Conservation (phyloP, 2,888 invertebrate genomes). For the Rhagonycha fulva region DNA sequence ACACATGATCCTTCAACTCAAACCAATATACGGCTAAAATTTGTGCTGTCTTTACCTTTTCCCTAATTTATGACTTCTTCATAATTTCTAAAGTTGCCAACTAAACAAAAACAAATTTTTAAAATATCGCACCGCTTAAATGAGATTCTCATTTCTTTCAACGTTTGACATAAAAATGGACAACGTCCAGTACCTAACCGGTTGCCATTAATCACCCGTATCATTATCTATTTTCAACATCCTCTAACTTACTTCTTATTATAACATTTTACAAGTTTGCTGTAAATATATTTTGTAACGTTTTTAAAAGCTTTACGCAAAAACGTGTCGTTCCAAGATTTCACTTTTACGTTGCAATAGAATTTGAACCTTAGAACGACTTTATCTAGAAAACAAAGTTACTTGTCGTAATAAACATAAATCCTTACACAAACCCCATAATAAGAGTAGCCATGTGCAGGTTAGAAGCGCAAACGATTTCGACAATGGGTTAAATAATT, state of each 20-base stretch:
- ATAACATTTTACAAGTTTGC: constrained; percentile 7
- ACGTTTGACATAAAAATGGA: background rate
- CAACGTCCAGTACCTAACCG: background rate
- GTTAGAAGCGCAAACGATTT: constrained; percentile 19
- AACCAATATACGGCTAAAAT: constrained; percentile 19
- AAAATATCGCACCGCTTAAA: background rate
- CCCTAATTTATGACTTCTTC: background rate
- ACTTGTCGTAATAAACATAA: constrained; percentile 28
- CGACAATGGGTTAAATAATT: constrained; percentile 48
- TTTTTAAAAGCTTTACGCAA: constrained; percentile 26
- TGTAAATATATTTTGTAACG: constrained; percentile 16
- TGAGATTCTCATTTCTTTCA: background rate
- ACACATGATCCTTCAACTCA: constrained; percentile 27
- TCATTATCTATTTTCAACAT: background rate
- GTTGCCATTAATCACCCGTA: background rate
- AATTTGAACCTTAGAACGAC: background rate
- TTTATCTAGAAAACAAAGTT: constrained; percentile 14
- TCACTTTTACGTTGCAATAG: background rate
- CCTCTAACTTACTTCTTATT: background rate
- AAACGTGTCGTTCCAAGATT: constrained; percentile 18
- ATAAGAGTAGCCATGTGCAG: constrained; percentile 39
- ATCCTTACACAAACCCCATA: constrained; percentile 35
- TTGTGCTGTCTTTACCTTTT: background rate
- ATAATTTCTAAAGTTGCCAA: background rate
- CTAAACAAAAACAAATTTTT: background rate